A percentile compares a stretch with the other conserved stretches of the same genome.
Evolutionary conservation across 2,888 invertebrate species (phyloP).

Genomic region (Desoria tigrina): DNA sequence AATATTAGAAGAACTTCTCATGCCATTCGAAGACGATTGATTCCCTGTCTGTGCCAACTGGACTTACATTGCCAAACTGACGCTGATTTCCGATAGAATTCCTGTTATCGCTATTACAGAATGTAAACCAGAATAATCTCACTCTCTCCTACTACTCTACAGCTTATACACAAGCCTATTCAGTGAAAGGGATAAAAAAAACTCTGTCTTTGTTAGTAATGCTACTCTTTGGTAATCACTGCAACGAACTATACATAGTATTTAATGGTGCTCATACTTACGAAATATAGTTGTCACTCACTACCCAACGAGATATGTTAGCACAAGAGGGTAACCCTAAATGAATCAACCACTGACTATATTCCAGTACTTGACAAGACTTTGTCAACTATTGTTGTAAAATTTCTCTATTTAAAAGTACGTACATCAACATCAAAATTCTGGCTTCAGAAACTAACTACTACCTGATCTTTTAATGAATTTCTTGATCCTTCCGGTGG

Average conservation of each 20-base stretch:
- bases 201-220: slow-evolving; percentile 1
- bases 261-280: slow-evolving; percentile 13
- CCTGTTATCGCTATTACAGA: slow-evolving; percentile 1
- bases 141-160: background rate
- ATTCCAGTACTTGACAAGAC: no score
- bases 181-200: background rate
- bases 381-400: no score
- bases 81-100: slow-evolving; percentile 33
- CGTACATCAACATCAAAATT: background rate
- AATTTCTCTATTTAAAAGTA: no score
- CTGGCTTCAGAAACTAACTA: background rate
- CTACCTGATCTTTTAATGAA: slow-evolving; percentile 4
- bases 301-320: background rate
- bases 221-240: background rate
- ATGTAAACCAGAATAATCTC: background rate
- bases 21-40: slow-evolving; percentile 35
- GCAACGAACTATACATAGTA: slow-evolving; percentile 9
- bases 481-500: background rate
- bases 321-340: slow-evolving; percentile 2
- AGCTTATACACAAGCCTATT: background rate
- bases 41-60: slow-evolving; percentile 48
- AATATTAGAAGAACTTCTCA: background rate
- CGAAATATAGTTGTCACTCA: background rate
- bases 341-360: no score
- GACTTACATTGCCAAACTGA: slow-evolving; percentile 47